Evolutionary conservation across 2,797 vertebrate genomes (phyloP).

Genomic region (Sciurus carolinensis): DNA sequence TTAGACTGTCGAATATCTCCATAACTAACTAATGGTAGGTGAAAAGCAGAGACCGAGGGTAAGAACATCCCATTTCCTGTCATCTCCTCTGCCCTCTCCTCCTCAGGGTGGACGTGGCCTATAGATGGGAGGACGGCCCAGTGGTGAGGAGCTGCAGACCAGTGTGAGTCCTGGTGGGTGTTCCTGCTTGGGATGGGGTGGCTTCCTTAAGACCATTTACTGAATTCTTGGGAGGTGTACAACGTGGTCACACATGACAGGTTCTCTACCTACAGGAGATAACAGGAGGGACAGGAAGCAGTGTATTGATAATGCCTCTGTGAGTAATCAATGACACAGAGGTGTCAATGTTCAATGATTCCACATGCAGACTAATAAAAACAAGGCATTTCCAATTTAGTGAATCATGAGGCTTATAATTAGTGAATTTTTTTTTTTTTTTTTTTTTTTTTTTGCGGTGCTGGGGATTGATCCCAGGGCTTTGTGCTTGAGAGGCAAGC

Average conservation of each 20-base stretch:
- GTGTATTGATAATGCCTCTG: too few species aligned
- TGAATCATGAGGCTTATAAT: too few species aligned
- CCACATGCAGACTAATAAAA: too few species aligned
- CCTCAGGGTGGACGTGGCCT: not conserved
- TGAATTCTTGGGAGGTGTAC: not conserved
- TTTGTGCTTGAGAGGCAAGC: too few species aligned
- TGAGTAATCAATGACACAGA: not conserved
- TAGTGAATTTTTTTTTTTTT: not conserved
- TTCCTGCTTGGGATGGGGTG: too few species aligned
- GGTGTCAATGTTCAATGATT: too few species aligned
- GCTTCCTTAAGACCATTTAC: not conserved
- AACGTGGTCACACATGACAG: too few species aligned
- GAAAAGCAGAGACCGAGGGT: not conserved
- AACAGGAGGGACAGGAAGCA: too few species aligned
- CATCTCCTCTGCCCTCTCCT: not conserved
- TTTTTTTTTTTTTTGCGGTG: too few species aligned
- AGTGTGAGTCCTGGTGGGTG: not conserved
- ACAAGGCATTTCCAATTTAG: too few species aligned
- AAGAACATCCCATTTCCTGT: not conserved
- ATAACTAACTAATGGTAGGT: not conserved
- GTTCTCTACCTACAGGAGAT: too few species aligned
- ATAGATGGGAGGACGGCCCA: not conserved
- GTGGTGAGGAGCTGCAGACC: not conserved
- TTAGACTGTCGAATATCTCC: not conserved
- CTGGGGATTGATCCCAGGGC: too few species aligned